phyloP scores from a whole-genome alignment of 2,113 vertebrate species.

The Hyperopisus bebe region DNA sequence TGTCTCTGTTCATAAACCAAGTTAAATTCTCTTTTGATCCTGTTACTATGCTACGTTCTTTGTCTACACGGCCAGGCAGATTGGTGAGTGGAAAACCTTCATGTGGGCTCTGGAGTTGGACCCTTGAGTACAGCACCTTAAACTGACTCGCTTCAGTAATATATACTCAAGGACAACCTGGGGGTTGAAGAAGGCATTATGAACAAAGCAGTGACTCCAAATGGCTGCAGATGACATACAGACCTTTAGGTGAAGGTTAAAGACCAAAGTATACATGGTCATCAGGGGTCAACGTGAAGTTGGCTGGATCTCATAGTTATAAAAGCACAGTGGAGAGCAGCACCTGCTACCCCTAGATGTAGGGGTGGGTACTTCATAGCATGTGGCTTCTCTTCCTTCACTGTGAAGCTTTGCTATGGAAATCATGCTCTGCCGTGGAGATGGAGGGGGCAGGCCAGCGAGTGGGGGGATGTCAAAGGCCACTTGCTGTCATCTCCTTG shows the following conservation, averaged over 20 bases:
- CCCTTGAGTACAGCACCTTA: neutral
- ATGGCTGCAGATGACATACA: neutral
- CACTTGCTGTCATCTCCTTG: conserved; percentile 6
- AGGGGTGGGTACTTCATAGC: neutral
- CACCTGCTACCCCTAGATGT: neutral
- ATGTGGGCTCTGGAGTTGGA: neutral
- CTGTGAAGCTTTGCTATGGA: conserved; percentile 33
- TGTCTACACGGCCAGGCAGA: neutral
- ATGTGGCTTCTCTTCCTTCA: neutral
- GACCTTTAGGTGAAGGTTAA: neutral
- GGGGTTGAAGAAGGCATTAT: neutral
- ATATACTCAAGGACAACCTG: neutral
- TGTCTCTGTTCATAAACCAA: neutral
- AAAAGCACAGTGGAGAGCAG: neutral
- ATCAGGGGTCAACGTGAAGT: neutral
- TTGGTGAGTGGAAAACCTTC: neutral
- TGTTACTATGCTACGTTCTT: neutral
- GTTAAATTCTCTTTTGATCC: neutral
- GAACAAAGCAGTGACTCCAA: neutral
- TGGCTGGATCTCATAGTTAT: neutral
- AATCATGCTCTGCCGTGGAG: neutral
- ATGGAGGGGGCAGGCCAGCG: neutral
- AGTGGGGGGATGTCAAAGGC: neutral
- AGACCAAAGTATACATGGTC: neutral
- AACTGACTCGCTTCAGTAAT: neutral